A percentile compares a stretch with the other conserved stretches of the same genome.
Conservation (phyloP, 64 coral and sea anemone species). For the Montipora capricornis region DNA sequence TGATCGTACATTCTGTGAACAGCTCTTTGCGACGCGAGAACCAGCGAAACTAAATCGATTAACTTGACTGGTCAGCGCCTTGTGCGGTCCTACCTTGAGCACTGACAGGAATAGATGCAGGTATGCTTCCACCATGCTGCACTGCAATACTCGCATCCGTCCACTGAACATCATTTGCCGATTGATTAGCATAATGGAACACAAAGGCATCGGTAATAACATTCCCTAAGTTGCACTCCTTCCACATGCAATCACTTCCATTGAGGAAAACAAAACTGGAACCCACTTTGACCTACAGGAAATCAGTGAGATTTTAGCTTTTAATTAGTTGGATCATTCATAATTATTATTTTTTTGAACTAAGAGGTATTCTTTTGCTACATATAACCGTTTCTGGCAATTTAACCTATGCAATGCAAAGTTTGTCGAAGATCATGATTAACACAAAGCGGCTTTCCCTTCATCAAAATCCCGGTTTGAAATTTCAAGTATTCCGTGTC, state of each 20-base stretch:
- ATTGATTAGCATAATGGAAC: conserved; percentile 74
- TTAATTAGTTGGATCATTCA: too few relatives aligned
- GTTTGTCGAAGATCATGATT: too few relatives aligned
- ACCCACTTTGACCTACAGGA: conserved; percentile 58
- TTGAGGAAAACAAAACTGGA: conserved; percentile 76
- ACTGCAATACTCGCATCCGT: conserved; percentile 77
- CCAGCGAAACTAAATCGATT: not conserved
- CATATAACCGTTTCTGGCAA: too few relatives aligned
- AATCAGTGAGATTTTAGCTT: not conserved
- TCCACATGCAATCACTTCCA: conserved; percentile 42
- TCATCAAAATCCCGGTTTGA: too few relatives aligned
- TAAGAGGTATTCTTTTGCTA: too few relatives aligned
- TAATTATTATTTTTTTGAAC: too few relatives aligned
- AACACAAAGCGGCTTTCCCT: too few relatives aligned
- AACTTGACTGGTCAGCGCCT: not conserved
- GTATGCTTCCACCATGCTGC: conserved; percentile 65
- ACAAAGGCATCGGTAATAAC: conserved; percentile 84
- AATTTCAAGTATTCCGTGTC: too few relatives aligned
- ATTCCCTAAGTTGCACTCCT: conserved; percentile 85
- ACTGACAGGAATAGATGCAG: conserved; percentile 67
- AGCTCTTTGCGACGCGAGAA: too few relatives aligned
- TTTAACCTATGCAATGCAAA: too few relatives aligned
- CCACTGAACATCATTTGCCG: conserved; percentile 73
- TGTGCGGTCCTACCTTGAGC: conserved; percentile 49
- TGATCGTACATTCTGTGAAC: too few relatives aligned